These are phyloP conservation scores for Daphoenositta chrysoptera DNA, from an alignment of 2,113 vertebrate genomes.

Conservation along the genomic window DNA sequence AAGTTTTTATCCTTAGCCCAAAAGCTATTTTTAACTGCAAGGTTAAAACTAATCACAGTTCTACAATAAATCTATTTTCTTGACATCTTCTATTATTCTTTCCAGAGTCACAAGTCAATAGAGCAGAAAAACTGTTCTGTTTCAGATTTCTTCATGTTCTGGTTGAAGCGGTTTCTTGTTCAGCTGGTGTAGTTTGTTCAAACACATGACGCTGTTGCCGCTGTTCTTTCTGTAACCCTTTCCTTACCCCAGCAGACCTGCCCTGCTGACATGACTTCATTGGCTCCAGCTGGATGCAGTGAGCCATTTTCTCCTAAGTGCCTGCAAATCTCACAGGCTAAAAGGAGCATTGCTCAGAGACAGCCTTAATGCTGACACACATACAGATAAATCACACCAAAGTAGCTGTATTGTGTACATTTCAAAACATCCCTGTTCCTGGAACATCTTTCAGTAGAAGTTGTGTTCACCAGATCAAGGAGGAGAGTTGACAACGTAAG, in stretches of 20 bases:
- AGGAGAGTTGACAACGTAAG: background rate
- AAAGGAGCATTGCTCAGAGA: background rate
- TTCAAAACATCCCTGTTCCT: background rate
- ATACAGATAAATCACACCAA: background rate
- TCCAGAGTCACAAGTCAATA: background rate
- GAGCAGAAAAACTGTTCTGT: background rate
- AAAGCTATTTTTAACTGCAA: background rate
- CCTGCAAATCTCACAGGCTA: background rate
- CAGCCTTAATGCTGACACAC: background rate
- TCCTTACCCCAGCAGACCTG: background rate
- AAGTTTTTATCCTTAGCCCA: background rate
- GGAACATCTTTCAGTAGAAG: background rate
- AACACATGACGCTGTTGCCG: background rate
- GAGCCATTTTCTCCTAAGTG: background rate
- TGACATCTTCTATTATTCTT: background rate
- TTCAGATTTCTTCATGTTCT: background rate
- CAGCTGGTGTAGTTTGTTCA: background rate
- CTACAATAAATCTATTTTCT: background rate
- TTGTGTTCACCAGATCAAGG: background rate
- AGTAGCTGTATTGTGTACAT: background rate
- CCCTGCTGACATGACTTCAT: accelerated
- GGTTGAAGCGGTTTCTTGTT: background rate
- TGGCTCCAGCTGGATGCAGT: background rate
- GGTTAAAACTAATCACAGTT: background rate
- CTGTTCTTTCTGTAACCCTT: background rate